A percentile compares a stretch with the other conserved stretches of the same genome.
Evolutionary conservation across 35 echinoderm and acorn worm genomes (phyloP).

Genomic region (Heliocidaris erythrogramma): DNA sequence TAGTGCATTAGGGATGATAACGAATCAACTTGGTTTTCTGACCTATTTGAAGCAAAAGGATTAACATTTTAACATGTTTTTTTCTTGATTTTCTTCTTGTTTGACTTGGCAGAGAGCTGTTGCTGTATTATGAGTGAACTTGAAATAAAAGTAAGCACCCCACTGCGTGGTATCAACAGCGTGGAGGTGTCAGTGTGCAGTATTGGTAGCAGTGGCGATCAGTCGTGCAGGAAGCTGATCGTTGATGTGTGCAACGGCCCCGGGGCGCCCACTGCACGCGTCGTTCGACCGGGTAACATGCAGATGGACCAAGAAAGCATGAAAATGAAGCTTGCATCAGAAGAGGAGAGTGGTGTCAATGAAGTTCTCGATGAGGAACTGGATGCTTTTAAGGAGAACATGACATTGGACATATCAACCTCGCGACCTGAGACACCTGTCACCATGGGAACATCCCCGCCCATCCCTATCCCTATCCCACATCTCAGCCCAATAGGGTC

Average conservation of each 20-base stretch:
- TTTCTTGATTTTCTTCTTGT: neutral
- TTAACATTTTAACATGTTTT: neutral
- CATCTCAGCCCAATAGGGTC: conserved; percentile 47
- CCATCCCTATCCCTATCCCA: conserved; percentile 71
- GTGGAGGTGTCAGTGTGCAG: conserved; percentile 39
- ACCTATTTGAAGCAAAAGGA: neutral
- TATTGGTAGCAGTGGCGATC: neutral
- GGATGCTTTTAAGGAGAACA: conserved; percentile 47
- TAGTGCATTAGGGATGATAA: neutral
- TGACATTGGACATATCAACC: conserved; percentile 18
- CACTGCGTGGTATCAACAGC: conserved; percentile 47
- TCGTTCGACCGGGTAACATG: conserved; percentile 36
- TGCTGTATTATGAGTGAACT: conserved; percentile 96
- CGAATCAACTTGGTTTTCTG: neutral
- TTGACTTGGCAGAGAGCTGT: conserved; percentile 26
- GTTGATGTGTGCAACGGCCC: conserved; percentile 15
- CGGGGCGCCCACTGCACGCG: neutral
- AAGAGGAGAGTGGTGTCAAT: conserved; percentile 48
- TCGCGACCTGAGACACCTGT: conserved; percentile 27
- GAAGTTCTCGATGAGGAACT: conserved; percentile 64
- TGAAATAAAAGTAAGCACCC: conserved; percentile 69
- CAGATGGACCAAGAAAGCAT: conserved; percentile 27
- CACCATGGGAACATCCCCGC: conserved; percentile 50
- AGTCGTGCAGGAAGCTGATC: neutral
- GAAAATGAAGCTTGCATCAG: conserved; percentile 16